These are phyloP conservation scores for Sinocyclocheilus anshuiensis DNA, from an alignment of 2,113 vertebrate species.

Conservation along the genomic window DNA sequence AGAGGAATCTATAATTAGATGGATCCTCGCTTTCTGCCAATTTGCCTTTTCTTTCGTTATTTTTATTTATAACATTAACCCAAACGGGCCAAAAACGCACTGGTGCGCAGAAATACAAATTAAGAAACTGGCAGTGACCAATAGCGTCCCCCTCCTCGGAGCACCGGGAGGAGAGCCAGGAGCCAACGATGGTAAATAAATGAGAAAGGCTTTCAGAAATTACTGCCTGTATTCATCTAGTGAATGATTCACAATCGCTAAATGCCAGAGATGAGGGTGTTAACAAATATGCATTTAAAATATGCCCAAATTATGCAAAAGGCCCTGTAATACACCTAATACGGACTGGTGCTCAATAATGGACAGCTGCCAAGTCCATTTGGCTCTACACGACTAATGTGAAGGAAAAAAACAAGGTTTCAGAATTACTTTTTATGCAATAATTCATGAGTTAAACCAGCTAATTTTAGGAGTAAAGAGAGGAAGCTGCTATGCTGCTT, in stretches of 20 bases:
- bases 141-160: not conserved
- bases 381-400: not conserved
- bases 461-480: not conserved
- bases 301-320: slow-evolving; percentile 37
- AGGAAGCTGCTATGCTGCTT: not conserved
- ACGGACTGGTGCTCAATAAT: not conserved
- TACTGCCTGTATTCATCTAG: slow-evolving; percentile 6
- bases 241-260: slow-evolving; percentile 43
- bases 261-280: slow-evolving; percentile 48
- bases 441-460: not conserved
- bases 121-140: slow-evolving; percentile 38
- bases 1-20: slow-evolving; percentile 13
- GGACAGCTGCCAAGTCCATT: slow-evolving; percentile 3
- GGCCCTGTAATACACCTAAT: not conserved
- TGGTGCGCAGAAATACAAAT: slow-evolving; percentile 46
- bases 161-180: slow-evolving; percentile 44
- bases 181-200: slow-evolving; percentile 51
- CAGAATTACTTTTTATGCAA: not conserved
- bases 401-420: not conserved
- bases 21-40: not conserved
- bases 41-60: not conserved
- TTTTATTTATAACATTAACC: slow-evolving; percentile 27
- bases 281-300: slow-evolving; percentile 34
- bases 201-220: slow-evolving; percentile 38
- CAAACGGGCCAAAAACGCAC: slow-evolving; percentile 1